Evolutionary conservation across 1,140 invertebrate genomes (phyloP), one percentile per base, ranked within the genome.

Genomic region (Brachionus koreanus): DNA sequence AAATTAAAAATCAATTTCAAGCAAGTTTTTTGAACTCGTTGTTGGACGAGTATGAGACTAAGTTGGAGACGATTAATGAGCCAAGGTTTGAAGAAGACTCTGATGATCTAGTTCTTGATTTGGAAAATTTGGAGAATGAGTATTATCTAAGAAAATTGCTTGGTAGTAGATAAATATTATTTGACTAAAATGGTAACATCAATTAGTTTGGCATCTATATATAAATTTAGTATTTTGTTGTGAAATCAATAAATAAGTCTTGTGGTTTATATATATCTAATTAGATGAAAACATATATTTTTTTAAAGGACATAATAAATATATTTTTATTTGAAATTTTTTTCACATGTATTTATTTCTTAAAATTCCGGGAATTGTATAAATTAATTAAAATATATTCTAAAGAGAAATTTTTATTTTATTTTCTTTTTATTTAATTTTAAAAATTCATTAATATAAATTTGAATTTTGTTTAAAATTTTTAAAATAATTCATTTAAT

Each of bases 101-200:
- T 2, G 69, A 74, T 46, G 69, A 74, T 10, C n/a, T 74, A 13
- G 69, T 46, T 46, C 4, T 25, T 13, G 39, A 74, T 39, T 74
- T 74, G 39, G 19, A 74, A 46, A 46, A 74, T 43, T 19, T 74
- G 9, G 69, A 74, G n/a, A 74, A 74, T 46, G 69, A 74, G 25
- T 74, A 74, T 46, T 46, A 74, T 74, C 25, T 74, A 46, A 74
- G 69, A 74, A 74, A 74, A 74, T 74, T 74, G 25, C 42, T 74
- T 3, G 23, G 16, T 9, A 57, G 49, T 57, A 57, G 49, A 57
- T 57, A 57, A 57, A 13, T 49, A 19, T 57, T 23, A 19, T 25
- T 19, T 19, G 19, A 57, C 19, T 57, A 23, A 0, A 9, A 16
- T 9, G 39, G n/a, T 57, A 2, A 29, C 1, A 29, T 29, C 29